Conservation (phyloP, 1,140 invertebrate genomes). For the Drosophila pruinosa region DNA sequence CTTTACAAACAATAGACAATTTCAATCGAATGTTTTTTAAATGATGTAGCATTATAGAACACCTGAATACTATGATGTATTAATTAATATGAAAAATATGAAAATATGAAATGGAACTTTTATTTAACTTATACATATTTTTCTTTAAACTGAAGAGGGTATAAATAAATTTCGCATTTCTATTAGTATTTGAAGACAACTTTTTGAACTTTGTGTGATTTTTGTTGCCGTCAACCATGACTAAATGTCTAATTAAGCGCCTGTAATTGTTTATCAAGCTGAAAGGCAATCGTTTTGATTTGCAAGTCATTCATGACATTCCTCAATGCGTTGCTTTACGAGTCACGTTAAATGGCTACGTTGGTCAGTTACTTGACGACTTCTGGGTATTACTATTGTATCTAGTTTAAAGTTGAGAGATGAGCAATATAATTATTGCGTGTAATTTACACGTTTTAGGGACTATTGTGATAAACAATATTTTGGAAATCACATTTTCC, state of each 20-base stretch:
- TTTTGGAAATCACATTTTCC: slow-evolving; percentile 8
- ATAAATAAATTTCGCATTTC: background rate
- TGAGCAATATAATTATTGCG: background rate
- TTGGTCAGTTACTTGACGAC: slow-evolving; percentile 3
- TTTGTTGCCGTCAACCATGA: slow-evolving; percentile 31
- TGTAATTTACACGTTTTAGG: slow-evolving; percentile 18
- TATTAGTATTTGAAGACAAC: too few relatives aligned
- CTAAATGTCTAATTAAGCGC: slow-evolving; percentile 30
- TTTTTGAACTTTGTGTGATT: slow-evolving; percentile 25
- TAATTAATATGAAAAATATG: too few relatives aligned
- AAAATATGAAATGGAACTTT: too few relatives aligned
- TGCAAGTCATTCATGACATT: background rate
- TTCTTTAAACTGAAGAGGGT: background rate
- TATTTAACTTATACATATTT: too few relatives aligned
- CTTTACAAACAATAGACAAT: too few relatives aligned
- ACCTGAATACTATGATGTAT: too few relatives aligned
- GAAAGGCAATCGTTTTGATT: slow-evolving; percentile 49
- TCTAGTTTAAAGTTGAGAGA: background rate
- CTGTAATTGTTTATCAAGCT: slow-evolving; percentile 31
- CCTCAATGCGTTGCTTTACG: background rate
- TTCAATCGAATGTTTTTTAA: too few relatives aligned
- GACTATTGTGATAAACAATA: background rate
- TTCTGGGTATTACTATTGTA: background rate
- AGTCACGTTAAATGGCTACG: slow-evolving; percentile 39
- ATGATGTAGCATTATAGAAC: too few relatives aligned